Evolutionary conservation across 2,113 vertebrate genomes (phyloP).

Genomic region (Gnathonemus longibarbis): DNA sequence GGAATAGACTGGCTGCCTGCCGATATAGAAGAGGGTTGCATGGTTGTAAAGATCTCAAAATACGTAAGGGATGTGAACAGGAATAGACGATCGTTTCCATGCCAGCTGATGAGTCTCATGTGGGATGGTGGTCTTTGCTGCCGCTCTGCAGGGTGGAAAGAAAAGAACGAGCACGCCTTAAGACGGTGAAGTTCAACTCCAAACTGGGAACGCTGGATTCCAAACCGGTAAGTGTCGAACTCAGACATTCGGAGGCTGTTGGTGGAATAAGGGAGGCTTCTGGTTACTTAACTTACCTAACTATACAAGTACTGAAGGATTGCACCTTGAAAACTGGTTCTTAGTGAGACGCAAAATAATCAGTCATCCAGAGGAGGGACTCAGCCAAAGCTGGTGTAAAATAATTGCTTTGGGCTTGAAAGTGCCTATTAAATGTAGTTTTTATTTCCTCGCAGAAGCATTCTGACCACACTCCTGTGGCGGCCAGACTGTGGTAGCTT

Average conservation of each 20-base stretch:
- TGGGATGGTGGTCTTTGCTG: conserved; percentile 31
- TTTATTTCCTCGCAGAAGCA: not conserved
- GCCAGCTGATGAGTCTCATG: too few species aligned
- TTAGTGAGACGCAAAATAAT: not conserved
- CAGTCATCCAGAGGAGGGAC: not conserved
- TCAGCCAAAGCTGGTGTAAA: not conserved
- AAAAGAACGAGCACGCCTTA: conserved; percentile 89
- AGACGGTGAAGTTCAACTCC: conserved; percentile 96
- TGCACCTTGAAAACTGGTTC: not conserved
- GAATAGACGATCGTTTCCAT: not conserved
- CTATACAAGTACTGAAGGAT: not conserved
- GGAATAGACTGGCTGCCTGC: not conserved
- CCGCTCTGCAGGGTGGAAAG: conserved; percentile 77
- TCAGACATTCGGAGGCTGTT: not conserved
- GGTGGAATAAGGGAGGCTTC: not conserved
- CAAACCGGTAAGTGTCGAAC: conserved; percentile 71
- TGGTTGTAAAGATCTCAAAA: not conserved
- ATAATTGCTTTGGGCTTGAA: not conserved
- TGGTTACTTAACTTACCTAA: not conserved
- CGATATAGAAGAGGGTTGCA: not conserved
- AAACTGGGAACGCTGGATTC: conserved; percentile 85
- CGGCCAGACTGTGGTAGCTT: not conserved
- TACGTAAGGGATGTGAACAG: not conserved
- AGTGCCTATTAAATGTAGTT: not conserved
- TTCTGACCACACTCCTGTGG: not conserved